Percentiles rank a stretch among this genome's conserved stretches.
Conservation (phyloP, 2,113 vertebrate genomes). For the Charadrius vociferus region DNA sequence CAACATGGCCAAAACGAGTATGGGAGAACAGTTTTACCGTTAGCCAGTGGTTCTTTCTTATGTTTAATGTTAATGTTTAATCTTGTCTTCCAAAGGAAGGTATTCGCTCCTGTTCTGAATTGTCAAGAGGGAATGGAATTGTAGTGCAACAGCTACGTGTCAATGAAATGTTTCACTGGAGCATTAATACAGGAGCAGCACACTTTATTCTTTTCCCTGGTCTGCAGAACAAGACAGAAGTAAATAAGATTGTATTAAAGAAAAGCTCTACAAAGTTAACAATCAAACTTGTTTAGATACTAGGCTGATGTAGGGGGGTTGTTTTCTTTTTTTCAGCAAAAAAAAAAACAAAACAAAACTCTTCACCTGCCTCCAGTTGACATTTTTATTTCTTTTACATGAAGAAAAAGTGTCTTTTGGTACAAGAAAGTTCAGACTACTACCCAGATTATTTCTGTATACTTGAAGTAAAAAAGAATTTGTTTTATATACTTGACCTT, state of each 20-base stretch:
- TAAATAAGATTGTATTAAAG: constrained; percentile 16
- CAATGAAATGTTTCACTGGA: not conserved
- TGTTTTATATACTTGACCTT: constrained; percentile 70
- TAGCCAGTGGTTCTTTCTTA: not conserved
- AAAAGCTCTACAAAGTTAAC: constrained; percentile 13
- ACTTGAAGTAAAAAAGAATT: constrained; percentile 64
- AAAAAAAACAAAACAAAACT: not conserved
- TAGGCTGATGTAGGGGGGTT: not conserved
- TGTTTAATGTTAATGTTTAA: not conserved
- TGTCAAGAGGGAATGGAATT: not conserved
- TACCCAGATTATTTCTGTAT: constrained; percentile 47
- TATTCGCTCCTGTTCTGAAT: not conserved
- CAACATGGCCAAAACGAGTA: not conserved
- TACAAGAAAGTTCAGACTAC: constrained; percentile 19
- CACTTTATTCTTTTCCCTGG: not conserved
- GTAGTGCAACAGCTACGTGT: not conserved
- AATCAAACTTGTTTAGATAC: not conserved
- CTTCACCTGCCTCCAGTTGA: not conserved
- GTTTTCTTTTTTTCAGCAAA: not conserved
- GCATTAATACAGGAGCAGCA: not conserved
- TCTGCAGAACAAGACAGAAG: not conserved
- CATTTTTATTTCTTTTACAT: constrained; percentile 53
- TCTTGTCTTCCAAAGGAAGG: not conserved
- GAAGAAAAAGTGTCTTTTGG: constrained; percentile 1
- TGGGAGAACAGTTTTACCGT: not conserved